Conservation (phyloP, 2,113 vertebrate genomes). For the Arothron firmamentum region DNA sequence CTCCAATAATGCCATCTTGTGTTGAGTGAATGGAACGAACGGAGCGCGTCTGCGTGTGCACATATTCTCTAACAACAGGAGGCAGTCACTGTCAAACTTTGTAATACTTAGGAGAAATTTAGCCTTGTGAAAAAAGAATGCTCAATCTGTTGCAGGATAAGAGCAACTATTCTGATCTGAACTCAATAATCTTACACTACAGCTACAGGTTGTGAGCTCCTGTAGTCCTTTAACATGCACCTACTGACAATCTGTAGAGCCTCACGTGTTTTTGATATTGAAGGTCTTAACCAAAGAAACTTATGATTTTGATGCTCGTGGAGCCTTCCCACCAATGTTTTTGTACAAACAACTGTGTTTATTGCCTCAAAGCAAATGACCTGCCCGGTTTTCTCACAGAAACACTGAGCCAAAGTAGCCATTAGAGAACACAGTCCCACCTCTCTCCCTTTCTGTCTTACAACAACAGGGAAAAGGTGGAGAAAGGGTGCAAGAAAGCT, state of each 20-base stretch:
- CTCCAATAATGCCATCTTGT: slow-evolving; percentile 61
- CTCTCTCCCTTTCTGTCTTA: slow-evolving; percentile 48
- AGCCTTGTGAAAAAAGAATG: too few species aligned
- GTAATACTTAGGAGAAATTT: background rate
- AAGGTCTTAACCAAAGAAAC: background rate
- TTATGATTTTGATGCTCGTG: background rate
- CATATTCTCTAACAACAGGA: background rate
- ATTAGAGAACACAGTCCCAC: slow-evolving; percentile 45
- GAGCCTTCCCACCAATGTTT: slow-evolving; percentile 37
- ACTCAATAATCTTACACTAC: too few species aligned
- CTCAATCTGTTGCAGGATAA: too few species aligned
- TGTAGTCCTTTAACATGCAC: too few species aligned
- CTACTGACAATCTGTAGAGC: background rate
- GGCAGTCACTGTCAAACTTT: background rate
- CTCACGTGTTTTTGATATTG: background rate
- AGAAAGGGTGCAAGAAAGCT: slow-evolving; percentile 16
- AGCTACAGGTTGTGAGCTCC: too few species aligned
- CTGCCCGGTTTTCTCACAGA: slow-evolving; percentile 40
- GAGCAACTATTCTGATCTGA: too few species aligned
- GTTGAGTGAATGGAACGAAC: slow-evolving; percentile 24
- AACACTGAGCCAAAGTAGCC: slow-evolving; percentile 49
- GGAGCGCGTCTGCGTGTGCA: background rate
- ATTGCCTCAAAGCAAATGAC: slow-evolving; percentile 47
- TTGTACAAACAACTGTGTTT: slow-evolving; percentile 51
- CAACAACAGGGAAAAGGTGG: slow-evolving; percentile 9